Conservation (phyloP, 2,113 vertebrate genomes). For the Colaptes auratus region DNA sequence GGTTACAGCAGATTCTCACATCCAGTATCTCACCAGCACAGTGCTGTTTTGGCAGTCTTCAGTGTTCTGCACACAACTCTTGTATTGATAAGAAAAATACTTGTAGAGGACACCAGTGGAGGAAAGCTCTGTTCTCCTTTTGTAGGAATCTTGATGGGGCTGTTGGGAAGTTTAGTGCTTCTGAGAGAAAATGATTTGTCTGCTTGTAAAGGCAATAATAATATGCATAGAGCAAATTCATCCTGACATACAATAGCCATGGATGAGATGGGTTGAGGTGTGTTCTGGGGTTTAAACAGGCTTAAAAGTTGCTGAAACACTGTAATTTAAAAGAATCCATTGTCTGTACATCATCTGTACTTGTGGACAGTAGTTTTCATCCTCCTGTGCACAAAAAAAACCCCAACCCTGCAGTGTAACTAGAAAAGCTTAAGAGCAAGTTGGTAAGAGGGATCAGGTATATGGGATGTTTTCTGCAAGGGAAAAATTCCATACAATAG, state of each 20-base stretch:
- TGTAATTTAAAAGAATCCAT: background rate
- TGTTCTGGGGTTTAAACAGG: background rate
- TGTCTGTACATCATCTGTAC: background rate
- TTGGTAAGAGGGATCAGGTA: background rate
- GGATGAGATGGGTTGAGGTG: background rate
- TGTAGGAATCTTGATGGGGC: background rate
- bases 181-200: background rate
- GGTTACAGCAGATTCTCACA: background rate
- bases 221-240: background rate
- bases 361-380: background rate
- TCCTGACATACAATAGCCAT: background rate
- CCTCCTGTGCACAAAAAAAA: background rate
- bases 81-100: background rate
- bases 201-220: background rate
- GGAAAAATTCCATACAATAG: background rate
- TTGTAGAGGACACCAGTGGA: background rate
- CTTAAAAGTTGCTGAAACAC: background rate
- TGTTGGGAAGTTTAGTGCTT: background rate
- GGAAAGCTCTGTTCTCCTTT: background rate
- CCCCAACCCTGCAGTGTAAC: background rate
- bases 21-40: background rate
- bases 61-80: background rate
- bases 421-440: background rate
- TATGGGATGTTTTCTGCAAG: background rate
- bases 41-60: background rate